These are phyloP conservation scores for Tromatobia lineatoria DNA, from an alignment of 2,888 invertebrate genomes.

Conservation along the genomic window DNA sequence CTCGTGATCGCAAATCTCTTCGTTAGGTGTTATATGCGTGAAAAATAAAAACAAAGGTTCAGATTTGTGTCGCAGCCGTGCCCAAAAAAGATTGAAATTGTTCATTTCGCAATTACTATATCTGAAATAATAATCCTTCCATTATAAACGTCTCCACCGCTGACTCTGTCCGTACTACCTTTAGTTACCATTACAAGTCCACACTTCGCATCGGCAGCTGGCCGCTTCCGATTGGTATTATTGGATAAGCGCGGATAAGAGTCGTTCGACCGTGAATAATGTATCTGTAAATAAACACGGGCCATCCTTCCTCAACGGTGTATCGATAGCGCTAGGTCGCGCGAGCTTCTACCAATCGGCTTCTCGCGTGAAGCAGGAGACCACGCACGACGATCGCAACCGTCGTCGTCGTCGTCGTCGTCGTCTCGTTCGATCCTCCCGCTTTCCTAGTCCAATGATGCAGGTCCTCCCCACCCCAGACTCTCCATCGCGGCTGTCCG, in stretches of 20 bases:
- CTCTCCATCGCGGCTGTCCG: constrained; percentile 20
- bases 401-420: constrained; percentile 9
- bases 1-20: no score
- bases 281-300: background rate
- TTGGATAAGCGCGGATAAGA: constrained; percentile 15
- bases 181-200: no score
- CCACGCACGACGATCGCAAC: constrained; percentile 3
- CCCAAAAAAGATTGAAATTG: no score
- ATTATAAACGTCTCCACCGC: no score
- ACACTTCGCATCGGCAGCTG: background rate
- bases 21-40: no score
- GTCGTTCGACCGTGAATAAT: background rate
- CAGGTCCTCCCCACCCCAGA: constrained; percentile 20
- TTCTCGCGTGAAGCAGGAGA: background rate
- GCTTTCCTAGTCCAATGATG: constrained; percentile 27
- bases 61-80: no score
- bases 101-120: no score
- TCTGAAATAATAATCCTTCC: no score
- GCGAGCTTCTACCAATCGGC: background rate
- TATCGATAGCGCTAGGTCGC: constrained; percentile 30
- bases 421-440: constrained; percentile 19
- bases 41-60: no score
- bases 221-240: background rate
- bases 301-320: background rate
- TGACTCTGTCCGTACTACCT: no score